Percentiles rank a stretch among this genome's conserved stretches.
phyloP scores from a whole-genome alignment of 2,113 vertebrate species.

The Crocuta crocuta region DNA sequence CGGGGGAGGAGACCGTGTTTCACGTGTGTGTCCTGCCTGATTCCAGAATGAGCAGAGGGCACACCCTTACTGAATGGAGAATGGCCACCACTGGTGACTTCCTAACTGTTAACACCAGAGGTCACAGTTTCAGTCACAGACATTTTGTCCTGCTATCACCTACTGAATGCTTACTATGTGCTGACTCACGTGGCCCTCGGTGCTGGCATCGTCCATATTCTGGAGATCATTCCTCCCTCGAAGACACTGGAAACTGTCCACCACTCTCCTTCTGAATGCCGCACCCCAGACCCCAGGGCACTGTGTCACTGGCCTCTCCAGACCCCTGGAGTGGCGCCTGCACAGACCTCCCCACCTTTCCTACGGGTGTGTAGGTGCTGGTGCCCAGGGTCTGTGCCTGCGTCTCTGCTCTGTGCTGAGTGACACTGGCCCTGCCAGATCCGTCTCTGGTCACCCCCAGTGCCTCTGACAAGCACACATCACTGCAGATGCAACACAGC shows the following conservation, averaged over 20 bases:
- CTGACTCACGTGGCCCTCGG: background rate
- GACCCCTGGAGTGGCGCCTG: background rate
- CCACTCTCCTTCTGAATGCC: background rate
- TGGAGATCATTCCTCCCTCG: background rate
- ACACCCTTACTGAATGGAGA: background rate
- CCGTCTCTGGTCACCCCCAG: background rate
- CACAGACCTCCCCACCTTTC: background rate
- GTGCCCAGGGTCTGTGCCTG: background rate
- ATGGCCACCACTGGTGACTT: background rate
- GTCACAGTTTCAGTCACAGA: too few species aligned
- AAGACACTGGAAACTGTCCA: background rate
- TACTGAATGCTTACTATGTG: background rate
- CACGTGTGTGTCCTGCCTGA: background rate
- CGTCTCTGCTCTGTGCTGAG: background rate
- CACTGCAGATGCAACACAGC: accelerated
- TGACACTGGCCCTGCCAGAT: background rate
- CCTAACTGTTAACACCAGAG: background rate
- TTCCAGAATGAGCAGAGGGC: background rate
- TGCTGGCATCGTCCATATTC: background rate
- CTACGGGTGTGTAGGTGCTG: background rate
- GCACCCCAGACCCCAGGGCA: background rate
- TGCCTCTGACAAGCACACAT: background rate
- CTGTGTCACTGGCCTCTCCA: background rate
- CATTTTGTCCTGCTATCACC: too few species aligned
- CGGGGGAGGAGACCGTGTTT: background rate